Base-by-base conservation (phyloP, 53 echinoderm and acorn worm species). In the Echinometra lucunter region DNA sequence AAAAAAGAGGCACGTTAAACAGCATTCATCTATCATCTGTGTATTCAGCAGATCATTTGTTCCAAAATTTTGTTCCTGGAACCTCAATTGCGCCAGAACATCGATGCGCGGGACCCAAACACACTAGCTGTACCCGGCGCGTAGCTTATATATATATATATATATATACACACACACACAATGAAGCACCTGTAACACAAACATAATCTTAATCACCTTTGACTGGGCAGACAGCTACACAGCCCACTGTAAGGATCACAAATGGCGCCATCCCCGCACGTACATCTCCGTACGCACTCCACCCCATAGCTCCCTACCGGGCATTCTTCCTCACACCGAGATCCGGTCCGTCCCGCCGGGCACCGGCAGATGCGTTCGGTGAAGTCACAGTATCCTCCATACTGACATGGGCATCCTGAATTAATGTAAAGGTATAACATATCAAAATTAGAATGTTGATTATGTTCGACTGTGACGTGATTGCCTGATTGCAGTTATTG, bases 241-340 rank as follows among this genome's bases (percentile, higher is more conserved):
- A 94, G 45, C 38, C 94, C 94, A n/a, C 40, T 94, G 94, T 94
- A 94, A 11, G 45, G 37, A 83, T 94, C 85, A 58, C 94, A 94
- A 5, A 25, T 15, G 3, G 94, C 82, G 11, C 94, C 94, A 4
- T 63, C 94, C 23, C 94, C 94, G 57, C 94, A 94, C 18, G 94
- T 94, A 44, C 85, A 94, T 60, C 94, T 57, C 15, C 85, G 94
- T 0, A 94, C 94, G 37, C 94, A 94, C 4, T 94, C 85, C n/a
- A 94, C 30, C 5, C 94, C 94, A 19, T 94, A 94, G 6, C 85
- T 83, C 32, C 85, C 94, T 5, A 47, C 12, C 2, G 82, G 94
- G 85, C 94, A 94, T 16, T 45, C 45, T 58, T 94, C 94, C 18
- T 47, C 42, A 60, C 94, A 94, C 1, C 83, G 58, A 2, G 85